Conservation (phyloP, 2,888 invertebrate species). For the Rhogogaster chlorosoma region DNA sequence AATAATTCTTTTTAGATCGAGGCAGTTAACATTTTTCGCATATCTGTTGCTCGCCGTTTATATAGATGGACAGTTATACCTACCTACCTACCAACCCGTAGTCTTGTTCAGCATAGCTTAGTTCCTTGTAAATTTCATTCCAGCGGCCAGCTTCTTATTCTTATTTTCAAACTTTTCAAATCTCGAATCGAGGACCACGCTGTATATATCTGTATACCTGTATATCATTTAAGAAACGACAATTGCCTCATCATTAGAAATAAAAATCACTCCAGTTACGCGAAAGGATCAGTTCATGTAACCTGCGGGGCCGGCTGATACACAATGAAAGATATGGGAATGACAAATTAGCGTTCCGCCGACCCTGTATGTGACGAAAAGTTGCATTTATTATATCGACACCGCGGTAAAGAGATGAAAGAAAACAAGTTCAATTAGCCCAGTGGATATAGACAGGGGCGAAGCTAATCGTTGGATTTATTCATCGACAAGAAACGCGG, state of each 20-base stretch:
- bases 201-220: background rate
- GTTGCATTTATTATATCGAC: no score
- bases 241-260: no score
- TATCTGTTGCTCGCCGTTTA: conserved; percentile 39
- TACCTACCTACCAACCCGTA: background rate
- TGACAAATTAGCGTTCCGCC: no score
- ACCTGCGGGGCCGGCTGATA: no score
- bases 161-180: background rate
- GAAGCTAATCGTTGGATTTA: conserved; percentile 20
- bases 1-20: conserved; percentile 47
- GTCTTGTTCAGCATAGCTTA: conserved; percentile 3
- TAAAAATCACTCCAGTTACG: no score
- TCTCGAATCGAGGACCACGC: background rate
- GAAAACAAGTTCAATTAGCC: background rate
- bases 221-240: no score
- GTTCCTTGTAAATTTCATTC: conserved; percentile 37
- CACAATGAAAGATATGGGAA: no score
- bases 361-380: no score
- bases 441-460: background rate
- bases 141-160: background rate
- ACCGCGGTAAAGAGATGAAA: background rate
- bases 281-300: no score
- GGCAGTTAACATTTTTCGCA: conserved; percentile 51
- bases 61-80: conserved; percentile 26
- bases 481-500: background rate